Evolutionary conservation across 2,113 vertebrate species (phyloP), one percentile per base, ranked within the genome.

Genomic region (Pelmatolapia mariae): DNA sequence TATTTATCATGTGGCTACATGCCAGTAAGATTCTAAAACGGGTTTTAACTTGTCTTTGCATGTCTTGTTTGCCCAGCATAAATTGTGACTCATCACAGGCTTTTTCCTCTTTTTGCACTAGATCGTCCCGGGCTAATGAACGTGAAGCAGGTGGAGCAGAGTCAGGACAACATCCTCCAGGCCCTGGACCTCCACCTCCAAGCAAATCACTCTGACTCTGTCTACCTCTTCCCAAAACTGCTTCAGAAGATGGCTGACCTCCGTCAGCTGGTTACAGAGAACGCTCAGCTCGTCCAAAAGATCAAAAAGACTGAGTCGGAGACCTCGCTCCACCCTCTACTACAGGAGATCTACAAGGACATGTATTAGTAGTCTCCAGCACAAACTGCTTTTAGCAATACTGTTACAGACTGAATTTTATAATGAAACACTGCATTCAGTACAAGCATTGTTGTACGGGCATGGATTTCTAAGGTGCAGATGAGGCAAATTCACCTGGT

Each of bases 181-280:
- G 98, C 97, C 9, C 97, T 99, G 54, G 97, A 99, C 96, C 97
- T 98, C 80, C 99, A 99, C 92, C 96, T 99, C 86, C 98, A 98
- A 89, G 95, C 96, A 86, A 99, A 98, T 97, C 99, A 99, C 96
- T 98, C 98, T 0, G 98, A 99, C 78, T 97, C 97, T 40, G 96
- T 97, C 93, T 99, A 99, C 97, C 98, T 99, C 95, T 99, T 99
- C 95, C 99, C 99, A 91, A 99, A 99, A 95, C 97, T 99, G 95
- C 97, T 99, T 95, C 98, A 99, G 97, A 99, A 99, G 96, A 99
- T 99, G 98, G 98, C 99, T 0, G 99, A 99, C 96, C 97, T 99
- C 86, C 96, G 99, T 88, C 99, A 99, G 95, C 96, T 99, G 92
- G 99, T 99, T 93, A 99, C 99, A 0, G 99, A 99, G 93, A 98